These are phyloP conservation scores for Cinclus cinclus DNA, from an alignment of 2,113 vertebrate genomes.

Conservation along the genomic window DNA sequence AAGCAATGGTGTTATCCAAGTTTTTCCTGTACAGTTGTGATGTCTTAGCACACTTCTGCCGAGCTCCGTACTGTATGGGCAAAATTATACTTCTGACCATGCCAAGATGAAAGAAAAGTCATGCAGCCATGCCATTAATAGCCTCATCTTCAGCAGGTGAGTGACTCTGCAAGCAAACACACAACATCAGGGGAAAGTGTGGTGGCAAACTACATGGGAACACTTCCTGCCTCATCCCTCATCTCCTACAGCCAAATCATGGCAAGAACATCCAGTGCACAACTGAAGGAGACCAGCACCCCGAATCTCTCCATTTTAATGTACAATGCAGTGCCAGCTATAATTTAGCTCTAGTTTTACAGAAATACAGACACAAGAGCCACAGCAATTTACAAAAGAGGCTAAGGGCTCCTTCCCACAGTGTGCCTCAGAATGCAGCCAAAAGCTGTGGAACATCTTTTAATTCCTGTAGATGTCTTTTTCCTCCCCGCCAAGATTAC, in stretches of 20 bases:
- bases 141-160: background rate
- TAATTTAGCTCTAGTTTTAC: background rate
- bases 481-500: background rate
- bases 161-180: background rate
- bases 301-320: background rate
- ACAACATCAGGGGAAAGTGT: background rate
- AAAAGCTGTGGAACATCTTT: background rate
- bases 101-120: background rate
- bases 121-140: background rate
- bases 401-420: background rate
- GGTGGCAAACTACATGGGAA: background rate
- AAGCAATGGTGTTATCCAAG: background rate
- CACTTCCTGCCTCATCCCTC: background rate
- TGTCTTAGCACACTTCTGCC: background rate
- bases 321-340: background rate
- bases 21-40: background rate
- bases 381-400: background rate
- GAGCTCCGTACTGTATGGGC: background rate
- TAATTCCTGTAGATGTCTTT: background rate
- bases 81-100: background rate
- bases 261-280: background rate
- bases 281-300: background rate
- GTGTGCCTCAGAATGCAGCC: background rate
- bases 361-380: background rate
- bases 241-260: background rate